phyloP scores from a whole-genome alignment of 2,888 invertebrate genomes.

The Meloe dianella region DNA sequence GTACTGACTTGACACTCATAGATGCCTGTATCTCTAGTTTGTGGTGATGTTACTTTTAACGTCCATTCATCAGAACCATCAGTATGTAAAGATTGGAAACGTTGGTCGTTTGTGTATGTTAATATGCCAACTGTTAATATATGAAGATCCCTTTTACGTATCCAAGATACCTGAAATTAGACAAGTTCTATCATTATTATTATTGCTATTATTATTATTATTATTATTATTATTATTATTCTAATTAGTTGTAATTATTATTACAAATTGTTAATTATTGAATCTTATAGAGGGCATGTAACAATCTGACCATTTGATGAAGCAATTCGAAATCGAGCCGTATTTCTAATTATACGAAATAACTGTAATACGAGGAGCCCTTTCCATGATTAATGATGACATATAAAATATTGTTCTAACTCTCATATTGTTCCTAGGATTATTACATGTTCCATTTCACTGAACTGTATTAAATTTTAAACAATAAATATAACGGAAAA shows the following conservation, averaged over 20 bases:
- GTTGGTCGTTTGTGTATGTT: slow-evolving; percentile 76
- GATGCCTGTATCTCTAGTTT: slow-evolving; percentile 71
- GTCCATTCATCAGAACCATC: slow-evolving; percentile 78
- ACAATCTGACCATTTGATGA: background rate
- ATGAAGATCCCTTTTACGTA: slow-evolving; percentile 82
- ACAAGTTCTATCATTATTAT: too few relatives aligned
- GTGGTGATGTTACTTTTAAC: slow-evolving; percentile 72
- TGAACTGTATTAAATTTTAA: slow-evolving; percentile 5
- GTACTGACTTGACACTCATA: slow-evolving; percentile 82
- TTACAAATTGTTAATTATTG: too few relatives aligned
- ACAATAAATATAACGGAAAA: background rate
- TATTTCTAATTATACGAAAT: background rate
- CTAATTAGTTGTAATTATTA: too few relatives aligned
- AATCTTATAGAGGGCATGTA: too few relatives aligned
- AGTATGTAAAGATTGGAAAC: slow-evolving; percentile 73
- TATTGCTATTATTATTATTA: too few relatives aligned
- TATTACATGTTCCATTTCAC: background rate
- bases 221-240: too few relatives aligned
- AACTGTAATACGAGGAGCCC: background rate
- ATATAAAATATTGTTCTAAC: background rate
- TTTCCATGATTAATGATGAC: slow-evolving; percentile 3
- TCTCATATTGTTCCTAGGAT: background rate
- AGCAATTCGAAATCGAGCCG: background rate
- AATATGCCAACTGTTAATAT: slow-evolving; percentile 74
- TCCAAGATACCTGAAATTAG: slow-evolving; percentile 78